Evolutionary conservation across 1,140 invertebrate species (phyloP), one percentile per base, ranked within the genome.

Genomic region (Saccostrea cuccullata): DNA sequence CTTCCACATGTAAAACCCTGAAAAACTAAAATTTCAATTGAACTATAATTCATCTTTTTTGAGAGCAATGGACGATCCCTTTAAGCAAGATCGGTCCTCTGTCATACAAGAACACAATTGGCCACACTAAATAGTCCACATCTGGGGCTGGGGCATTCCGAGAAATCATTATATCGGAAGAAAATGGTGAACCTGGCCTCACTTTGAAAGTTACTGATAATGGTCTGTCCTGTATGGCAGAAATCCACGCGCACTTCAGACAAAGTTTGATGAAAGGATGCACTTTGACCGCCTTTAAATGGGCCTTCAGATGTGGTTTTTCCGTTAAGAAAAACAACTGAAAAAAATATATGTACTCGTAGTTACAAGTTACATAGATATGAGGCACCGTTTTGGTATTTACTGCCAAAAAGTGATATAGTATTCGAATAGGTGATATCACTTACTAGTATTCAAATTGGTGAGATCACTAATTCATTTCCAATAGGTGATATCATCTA

Each of bases 41-140:
- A 26, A 15, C 3, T 77, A 40, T 77, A 77, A 36, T 77, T 77
- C 70, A 77, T 77, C 26, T 77, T 36, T 36, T 36, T 15, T 67
- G 55, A 20, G 5, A 40, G 40, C 36, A 84, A 82, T 67, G 58
- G 58, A 77, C 47, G 26, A 82, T 60, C 73, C 26, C 58, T 55
- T 23, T 30, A 15, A 67, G 6, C 2, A 56, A 70, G 30, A 86
- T n/a, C 5, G 82, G 82, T 17, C 82, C 82, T 47, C 55, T 84
- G 40, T 84, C 82, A 13, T 84, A 55, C 82, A 55, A 15, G 47
- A 84, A 84, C 40, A 84, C 82, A 56, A 84, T 84, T 20, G 82
- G 82, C 82, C 82, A 84, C 1, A 84, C 55, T 56, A 84, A 84
- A 84, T 55, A 84, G 26, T 84, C 82, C n/a, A 84, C 82, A 55